These are phyloP conservation scores for Gonatopus flavifemur DNA, from an alignment of 1,140 invertebrate genomes.

Conservation along the genomic window DNA sequence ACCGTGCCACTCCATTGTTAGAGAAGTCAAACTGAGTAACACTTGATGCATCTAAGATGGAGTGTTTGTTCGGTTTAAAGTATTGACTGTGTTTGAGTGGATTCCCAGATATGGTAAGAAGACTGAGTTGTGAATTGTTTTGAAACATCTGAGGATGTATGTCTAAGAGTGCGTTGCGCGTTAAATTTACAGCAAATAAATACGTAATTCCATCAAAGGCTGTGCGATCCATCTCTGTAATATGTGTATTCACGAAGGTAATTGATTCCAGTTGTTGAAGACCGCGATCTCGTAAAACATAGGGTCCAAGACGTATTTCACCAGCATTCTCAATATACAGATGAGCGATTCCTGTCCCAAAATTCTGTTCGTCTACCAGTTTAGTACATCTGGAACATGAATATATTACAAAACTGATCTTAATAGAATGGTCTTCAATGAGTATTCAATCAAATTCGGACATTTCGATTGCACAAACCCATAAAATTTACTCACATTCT, in stretches of 20 bases:
- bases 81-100: slow-evolving; percentile 61
- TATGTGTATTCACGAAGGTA: slow-evolving; percentile 47
- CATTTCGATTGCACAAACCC: no score
- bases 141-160: slow-evolving; percentile 69
- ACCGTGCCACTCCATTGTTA: slow-evolving; percentile 63
- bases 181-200: slow-evolving; percentile 68
- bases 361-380: slow-evolving; percentile 43
- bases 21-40: slow-evolving; percentile 70
- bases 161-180: slow-evolving; percentile 63
- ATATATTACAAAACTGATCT: no score
- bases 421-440: no score
- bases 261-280: slow-evolving; percentile 51
- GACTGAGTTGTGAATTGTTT: slow-evolving; percentile 64
- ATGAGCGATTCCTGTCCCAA: slow-evolving; percentile 41
- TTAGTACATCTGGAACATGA: slow-evolving; percentile 48
- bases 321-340: slow-evolving; percentile 43
- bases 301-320: slow-evolving; percentile 41
- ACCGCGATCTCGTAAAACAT: slow-evolving; percentile 39
- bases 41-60: slow-evolving; percentile 63
- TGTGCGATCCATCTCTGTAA: slow-evolving; percentile 50
- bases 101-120: slow-evolving; percentile 69
- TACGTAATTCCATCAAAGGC: slow-evolving; percentile 68
- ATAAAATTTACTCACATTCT: no score
- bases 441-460: no score
- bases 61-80: slow-evolving; percentile 46